Evolutionary conservation across 1,140 invertebrate species (phyloP).

Genomic region (Pogonus chalceus): DNA sequence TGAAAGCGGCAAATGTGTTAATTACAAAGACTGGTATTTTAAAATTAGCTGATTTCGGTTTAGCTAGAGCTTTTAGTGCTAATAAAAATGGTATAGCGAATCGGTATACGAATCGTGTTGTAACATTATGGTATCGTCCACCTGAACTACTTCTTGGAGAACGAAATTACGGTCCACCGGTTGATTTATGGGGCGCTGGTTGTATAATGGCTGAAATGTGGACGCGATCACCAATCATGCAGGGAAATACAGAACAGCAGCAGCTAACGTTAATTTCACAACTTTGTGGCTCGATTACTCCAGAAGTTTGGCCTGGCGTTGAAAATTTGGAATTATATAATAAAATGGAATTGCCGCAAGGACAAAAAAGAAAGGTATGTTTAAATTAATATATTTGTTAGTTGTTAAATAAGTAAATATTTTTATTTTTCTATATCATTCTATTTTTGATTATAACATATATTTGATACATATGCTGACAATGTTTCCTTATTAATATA

Average conservation of each 20-base stretch:
- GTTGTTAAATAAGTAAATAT: too few relatives aligned
- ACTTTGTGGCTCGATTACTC: slow-evolving; percentile 90
- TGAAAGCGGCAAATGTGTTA: slow-evolving; percentile 98
- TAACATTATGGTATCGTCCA: slow-evolving; percentile 95
- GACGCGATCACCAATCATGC: slow-evolving; percentile 82
- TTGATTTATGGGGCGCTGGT: slow-evolving; percentile 97
- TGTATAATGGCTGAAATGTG: slow-evolving; percentile 99
- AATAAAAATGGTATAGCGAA: slow-evolving; percentile 78
- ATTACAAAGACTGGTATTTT: slow-evolving; percentile 94
- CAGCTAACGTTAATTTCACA: slow-evolving; percentile 93
- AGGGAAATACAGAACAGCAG: slow-evolving; percentile 92
- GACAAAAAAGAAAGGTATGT: slow-evolving; percentile 81
- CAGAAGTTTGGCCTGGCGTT: slow-evolving; percentile 91
- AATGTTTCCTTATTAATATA: too few relatives aligned
- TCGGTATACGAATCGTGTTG: slow-evolving; percentile 86
- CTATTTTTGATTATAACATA: too few relatives aligned
- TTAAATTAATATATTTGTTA: slow-evolving; percentile 12
- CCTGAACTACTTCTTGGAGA: slow-evolving; percentile 86
- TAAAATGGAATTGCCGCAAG: slow-evolving; percentile 84
- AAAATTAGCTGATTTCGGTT: slow-evolving; percentile 88
- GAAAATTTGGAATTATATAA: slow-evolving; percentile 85
- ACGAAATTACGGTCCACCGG: slow-evolving; percentile 89
- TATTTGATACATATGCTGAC: too few relatives aligned
- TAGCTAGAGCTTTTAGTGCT: slow-evolving; percentile 85
- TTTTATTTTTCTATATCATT: too few relatives aligned